Evolutionary conservation across 2,888 invertebrate species (phyloP), one percentile per base, ranked within the genome.

Genomic region (Clistopyga incitator): DNA sequence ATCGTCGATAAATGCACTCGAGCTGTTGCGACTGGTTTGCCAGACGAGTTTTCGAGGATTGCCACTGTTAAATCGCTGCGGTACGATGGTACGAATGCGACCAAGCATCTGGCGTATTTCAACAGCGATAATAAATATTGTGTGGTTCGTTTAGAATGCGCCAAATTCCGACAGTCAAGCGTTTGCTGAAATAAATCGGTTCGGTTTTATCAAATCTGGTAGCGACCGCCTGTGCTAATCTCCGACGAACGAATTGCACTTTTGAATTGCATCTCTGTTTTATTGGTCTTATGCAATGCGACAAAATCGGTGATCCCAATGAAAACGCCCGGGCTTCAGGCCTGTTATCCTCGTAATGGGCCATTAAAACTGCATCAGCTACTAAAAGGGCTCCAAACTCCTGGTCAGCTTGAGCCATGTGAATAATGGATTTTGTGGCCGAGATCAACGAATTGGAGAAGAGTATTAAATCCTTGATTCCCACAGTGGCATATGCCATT

Each of bases 311-410:
- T 61, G 38, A 64, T 64, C 64, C 38, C 47, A 67, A 10, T n/a
- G 47, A 47, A 47, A 67, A 67, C n/a, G 47, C 20, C 8, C 18
- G n/a, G 47, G 23, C 15, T 25, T 67, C 15, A 11, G 15, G 23
- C 67, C 23, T 65, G 54, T 74, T 45, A 61, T 38, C 54, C 84
- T 54, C 78, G 67, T 84, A 84, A 84, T 74, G 78, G 64, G 50
- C 80, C 74, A 84, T 84, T 84, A 59, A 78, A 64, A 50, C 56
- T 47, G 74, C 70, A 68, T 67, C 64, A 42, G 47, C 20, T 68
- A 68, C 77, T 74, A 50, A 80, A 80, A 75, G 78, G 68, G 29
- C 45, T 78, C 38, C 13, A 20, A 50, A 18, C 2, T 34, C 38
- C 20, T 18, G 76, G 50, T 59, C 65, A 52, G 65, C 79, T 61